Evolutionary conservation across 2,888 invertebrate species (phyloP), one percentile per base, ranked within the genome.

Genomic region (Heteromyza rotundicornis): DNA sequence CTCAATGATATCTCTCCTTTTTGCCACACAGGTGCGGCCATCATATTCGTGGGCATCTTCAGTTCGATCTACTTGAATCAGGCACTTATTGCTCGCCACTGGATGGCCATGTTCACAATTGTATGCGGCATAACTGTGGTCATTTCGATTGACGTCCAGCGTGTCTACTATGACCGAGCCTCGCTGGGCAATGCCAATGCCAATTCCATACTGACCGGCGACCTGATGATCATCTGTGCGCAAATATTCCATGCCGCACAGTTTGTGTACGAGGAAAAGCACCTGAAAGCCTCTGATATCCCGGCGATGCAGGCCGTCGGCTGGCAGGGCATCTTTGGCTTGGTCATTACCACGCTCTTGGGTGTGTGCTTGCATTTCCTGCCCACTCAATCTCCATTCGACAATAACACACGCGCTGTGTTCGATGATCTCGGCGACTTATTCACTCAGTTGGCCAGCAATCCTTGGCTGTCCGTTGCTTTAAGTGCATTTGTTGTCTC

Each of bases 241-340:
- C 91, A 91, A 78, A 88, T 98, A 53, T 88, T 98, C 68, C 90
- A 91, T 17, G 92, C 96, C 0, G 87, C 90, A 60, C 96, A 97
- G 84, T 95, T 97, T 92, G 95, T 98, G 0, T 90, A 94, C 66
- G 98, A 98, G 82, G 97, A 98, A 81, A 95, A 94, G 84, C 94
- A 90, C 81, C 89, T 98, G 0, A 85, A 89, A 62, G 90, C 92
- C 55, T 86, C 90, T 71, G 93, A 95, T 82, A 93, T 97, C 53
- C 93, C 95, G 0, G 89, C 97, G 0, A 84, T 98, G 64, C 93
- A 95, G 81, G 96, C 94, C 3, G 93, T 96, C 19, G 97, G 98
- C 7, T 95, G 94, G 92, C 96, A 98, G 86, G 96, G 95, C 51
- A 76, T 91, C 17, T 94, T 91, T 82, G 94, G 94, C 20, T 87